Base-by-base conservation (phyloP, 2,797 vertebrate genomes). In the Falco biarmicus region DNA sequence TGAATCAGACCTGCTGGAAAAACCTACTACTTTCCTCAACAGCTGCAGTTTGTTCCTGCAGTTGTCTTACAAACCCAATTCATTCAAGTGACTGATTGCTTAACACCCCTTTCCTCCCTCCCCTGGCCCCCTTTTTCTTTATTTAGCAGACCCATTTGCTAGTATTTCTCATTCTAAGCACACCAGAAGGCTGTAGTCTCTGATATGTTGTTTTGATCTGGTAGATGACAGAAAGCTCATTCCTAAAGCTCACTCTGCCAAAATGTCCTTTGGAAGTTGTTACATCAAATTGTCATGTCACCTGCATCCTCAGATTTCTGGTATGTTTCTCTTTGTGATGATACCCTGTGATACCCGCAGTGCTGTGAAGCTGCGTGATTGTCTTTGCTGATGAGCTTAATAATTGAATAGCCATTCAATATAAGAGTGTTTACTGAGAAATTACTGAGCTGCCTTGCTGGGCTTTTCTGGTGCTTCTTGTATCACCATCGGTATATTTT, bases 261-360 rank as follows among this genome's bases (percentile, higher is more conserved):
- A 65, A 76, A n/a, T 16, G 26, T 20, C 12, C 56, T 85, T 24
- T 39, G 69, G 41, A 83, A 84, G 14, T 20, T 73, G 37, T 41
- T 37, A 47, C 1, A 10, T 66, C 11, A 39, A 37, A 17, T 11
- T 45, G 75, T 65, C 25, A 6, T 0, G 1, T 32, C 2, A 2
- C 9, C 48, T 34, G 37, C 7, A 2, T 77, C 83, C 87, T 65
- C 21, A 60, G 53, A 57, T 16, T 6, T 50, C 68, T 79, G 53
- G 20, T 4, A 0, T 28, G 31, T 41, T 78, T 56, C 69, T 41
- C 4, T 69, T 73, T 87, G 16, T 32, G 64, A 77, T 61, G 56
- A 31, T 34, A 28, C 21, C 59, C 25, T 43, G 22, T 60, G 45
- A 71, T 64, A 59, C 13, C n/a, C 43, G 32, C 53, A 53, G 48